These are phyloP conservation scores for Folsomia manolachei DNA, from an alignment of 2,888 invertebrate genomes.

Conservation along the genomic window DNA sequence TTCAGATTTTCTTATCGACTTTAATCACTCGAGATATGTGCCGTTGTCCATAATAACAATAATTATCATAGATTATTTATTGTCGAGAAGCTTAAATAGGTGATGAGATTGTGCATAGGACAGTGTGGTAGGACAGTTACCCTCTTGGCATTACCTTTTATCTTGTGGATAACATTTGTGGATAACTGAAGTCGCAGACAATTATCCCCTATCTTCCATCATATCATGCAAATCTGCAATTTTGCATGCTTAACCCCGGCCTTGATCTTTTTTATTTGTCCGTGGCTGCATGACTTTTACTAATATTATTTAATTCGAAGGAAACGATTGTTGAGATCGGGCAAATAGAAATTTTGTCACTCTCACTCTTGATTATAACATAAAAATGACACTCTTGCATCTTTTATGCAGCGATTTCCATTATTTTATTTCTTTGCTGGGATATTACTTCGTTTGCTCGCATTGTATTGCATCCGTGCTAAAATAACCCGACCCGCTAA, in stretches of 20 bases:
- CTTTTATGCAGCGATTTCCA: no score
- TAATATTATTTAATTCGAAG: not conserved
- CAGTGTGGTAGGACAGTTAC: slow-evolving; percentile 2
- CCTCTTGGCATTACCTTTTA: not conserved
- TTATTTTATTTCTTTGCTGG: not conserved
- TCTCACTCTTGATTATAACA: not conserved
- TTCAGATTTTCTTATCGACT: slow-evolving; percentile 1
- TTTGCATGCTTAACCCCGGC: no score
- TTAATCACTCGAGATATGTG: not conserved
- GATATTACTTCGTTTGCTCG: not conserved
- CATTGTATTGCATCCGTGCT: slow-evolving; percentile 26
- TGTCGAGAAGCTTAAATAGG: not conserved
- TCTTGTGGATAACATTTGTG: no score
- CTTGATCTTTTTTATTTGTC: no score
- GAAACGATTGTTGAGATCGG: not conserved
- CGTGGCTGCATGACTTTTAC: no score
- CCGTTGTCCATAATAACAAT: not conserved
- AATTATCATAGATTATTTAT: not conserved
- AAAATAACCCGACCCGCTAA: slow-evolving; percentile 43
- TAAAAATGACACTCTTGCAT: no score
- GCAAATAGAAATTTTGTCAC: not conserved
- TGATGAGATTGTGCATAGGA: not conserved
- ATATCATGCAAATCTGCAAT: not conserved
- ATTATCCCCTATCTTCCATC: not conserved
- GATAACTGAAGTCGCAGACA: no score